These are phyloP conservation scores for Pristis pectinata DNA, from an alignment of 2,797 vertebrate species.

Conservation along the genomic window DNA sequence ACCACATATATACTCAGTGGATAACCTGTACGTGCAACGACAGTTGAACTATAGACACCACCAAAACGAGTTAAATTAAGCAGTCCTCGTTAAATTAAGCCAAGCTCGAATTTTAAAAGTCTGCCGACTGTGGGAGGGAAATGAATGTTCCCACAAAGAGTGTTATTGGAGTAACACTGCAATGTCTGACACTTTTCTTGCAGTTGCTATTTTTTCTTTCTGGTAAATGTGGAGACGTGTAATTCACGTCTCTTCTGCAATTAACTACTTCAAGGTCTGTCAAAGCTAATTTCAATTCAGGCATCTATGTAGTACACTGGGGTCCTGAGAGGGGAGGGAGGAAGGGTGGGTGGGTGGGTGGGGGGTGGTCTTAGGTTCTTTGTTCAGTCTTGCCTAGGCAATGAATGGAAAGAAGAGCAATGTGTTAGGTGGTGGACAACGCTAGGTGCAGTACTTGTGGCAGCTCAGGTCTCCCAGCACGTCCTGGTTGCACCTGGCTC, in stretches of 20 bases:
- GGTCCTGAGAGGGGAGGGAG: conserved; percentile 25
- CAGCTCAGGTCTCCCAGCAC: not conserved
- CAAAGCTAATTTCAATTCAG: conserved; percentile 10
- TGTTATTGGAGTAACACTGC: not conserved
- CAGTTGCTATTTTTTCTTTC: not conserved
- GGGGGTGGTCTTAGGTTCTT: conserved; percentile 27
- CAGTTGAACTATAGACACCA: not conserved
- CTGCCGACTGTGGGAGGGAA: not conserved
- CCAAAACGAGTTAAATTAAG: not conserved
- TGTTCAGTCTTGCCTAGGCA: conserved; percentile 35
- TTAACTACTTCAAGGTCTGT: not conserved
- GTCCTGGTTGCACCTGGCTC: no score
- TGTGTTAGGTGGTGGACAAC: not conserved
- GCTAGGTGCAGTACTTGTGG: no score
- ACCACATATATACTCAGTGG: not conserved
- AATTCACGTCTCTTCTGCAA: not conserved
- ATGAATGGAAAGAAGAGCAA: not conserved
- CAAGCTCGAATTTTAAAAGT: not conserved
- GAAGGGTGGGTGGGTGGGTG: conserved; percentile 11
- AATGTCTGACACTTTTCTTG: not conserved
- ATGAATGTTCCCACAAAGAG: not conserved
- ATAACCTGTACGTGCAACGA: not conserved
- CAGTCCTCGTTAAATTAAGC: not conserved
- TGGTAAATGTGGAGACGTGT: not conserved
- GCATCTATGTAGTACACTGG: conserved; percentile 23